These are phyloP conservation scores for Rhagoletis pomonella DNA, from an alignment of 1,140 invertebrate species.

Conservation along the genomic window DNA sequence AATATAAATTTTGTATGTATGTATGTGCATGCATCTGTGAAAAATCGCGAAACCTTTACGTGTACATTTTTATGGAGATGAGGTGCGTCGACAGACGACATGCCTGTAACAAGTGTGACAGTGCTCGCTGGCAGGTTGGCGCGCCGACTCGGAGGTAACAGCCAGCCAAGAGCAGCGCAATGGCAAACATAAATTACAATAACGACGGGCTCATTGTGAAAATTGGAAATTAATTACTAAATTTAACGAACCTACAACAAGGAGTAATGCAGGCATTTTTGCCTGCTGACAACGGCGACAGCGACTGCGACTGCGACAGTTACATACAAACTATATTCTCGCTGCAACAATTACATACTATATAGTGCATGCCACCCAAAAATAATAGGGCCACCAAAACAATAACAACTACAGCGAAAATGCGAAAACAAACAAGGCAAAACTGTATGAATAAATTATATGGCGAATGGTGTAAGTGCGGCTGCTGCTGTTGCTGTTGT, in stretches of 20 bases:
- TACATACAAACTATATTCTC: not conserved
- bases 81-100: constrained; percentile 12
- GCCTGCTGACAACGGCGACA: not conserved
- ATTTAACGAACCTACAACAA: constrained; percentile 10
- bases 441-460: constrained; percentile 31
- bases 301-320: not conserved
- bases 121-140: not conserved
- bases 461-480: not conserved
- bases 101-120: not conserved
- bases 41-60: not conserved
- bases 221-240: constrained; percentile 51
- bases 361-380: constrained; percentile 24
- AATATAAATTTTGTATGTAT: no score
- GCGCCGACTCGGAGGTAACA: not conserved
- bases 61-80: not conserved
- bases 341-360: not conserved
- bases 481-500: not conserved
- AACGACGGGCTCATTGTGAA: constrained; percentile 2
- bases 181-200: constrained; percentile 38
- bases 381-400: constrained; percentile 5
- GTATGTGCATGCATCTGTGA: no score
- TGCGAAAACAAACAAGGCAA: constrained; percentile 29
- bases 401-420: not conserved
- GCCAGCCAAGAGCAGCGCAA: no score
- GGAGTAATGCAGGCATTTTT: not conserved